phyloP scores from a whole-genome alignment of 2,888 invertebrate genomes.

The Xanthia togata region DNA sequence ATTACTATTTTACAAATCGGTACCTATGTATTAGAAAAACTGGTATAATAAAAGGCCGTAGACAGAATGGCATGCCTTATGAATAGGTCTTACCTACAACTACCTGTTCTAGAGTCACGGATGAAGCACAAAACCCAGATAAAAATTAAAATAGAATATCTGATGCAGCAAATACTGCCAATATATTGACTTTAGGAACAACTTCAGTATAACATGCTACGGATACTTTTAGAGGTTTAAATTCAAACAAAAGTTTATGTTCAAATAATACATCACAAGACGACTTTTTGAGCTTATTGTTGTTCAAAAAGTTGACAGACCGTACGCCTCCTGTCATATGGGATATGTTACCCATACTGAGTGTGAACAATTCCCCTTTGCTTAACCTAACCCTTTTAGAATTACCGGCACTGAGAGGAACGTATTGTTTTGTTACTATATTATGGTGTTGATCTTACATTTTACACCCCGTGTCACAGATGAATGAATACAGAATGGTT shows the following conservation, averaged over 20 bases:
- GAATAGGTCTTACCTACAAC: too few species aligned
- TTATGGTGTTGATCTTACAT: background rate
- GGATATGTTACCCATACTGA: background rate
- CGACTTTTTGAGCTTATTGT: conserved; percentile 1
- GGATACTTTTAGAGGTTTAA: background rate
- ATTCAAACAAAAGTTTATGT: background rate
- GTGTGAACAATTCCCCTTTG: background rate
- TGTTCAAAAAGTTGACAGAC: conserved; percentile 1
- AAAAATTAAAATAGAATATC: background rate
- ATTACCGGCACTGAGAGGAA: background rate
- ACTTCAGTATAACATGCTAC: too few species aligned
- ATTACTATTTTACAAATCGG: background rate
- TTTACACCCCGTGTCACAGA: background rate
- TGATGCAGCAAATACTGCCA: background rate
- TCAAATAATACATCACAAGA: background rate
- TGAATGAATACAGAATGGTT: too few species aligned
- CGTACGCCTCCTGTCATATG: conserved; percentile 31
- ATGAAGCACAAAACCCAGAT: too few species aligned
- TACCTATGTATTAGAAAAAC: background rate
- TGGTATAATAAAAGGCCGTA: background rate
- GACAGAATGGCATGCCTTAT: too few species aligned
- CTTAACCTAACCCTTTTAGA: conserved; percentile 4
- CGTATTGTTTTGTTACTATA: background rate
- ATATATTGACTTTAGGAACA: background rate
- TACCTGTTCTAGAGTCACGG: background rate